Percentiles rank a stretch among this genome's conserved stretches.
Evolutionary conservation across 1,140 invertebrate species (phyloP).

Genomic region (Drosophila varians): DNA sequence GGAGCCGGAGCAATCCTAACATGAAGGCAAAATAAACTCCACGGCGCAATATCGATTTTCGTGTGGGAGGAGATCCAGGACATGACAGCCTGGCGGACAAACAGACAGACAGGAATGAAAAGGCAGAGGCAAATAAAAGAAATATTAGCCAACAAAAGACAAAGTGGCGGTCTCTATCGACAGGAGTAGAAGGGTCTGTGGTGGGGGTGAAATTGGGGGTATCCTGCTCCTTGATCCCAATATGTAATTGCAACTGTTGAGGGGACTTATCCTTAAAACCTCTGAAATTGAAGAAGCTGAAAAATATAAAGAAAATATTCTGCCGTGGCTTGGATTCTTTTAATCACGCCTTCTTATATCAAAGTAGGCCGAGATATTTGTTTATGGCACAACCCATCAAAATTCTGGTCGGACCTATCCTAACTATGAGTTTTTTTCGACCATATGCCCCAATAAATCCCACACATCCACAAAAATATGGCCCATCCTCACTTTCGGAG

Average conservation of each 20-base stretch:
- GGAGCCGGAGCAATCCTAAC: constrained; percentile 19
- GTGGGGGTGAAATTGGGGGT: background rate
- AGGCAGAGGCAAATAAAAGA: constrained; percentile 67
- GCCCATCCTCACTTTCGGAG: background rate
- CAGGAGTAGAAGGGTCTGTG: background rate
- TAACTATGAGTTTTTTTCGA: constrained; percentile 22
- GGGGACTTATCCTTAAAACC: background rate
- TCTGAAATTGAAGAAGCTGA: background rate
- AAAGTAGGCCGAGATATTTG: background rate
- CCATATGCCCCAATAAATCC: constrained; percentile 62
- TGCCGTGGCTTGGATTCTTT: background rate
- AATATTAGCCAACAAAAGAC: constrained; percentile 80
- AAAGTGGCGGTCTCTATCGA: constrained; percentile 59
- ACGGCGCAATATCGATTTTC: constrained; percentile 77
- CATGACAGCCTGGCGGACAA: constrained; percentile 33
- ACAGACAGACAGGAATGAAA: constrained; percentile 42
- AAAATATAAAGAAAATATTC: background rate
- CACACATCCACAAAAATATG: constrained; percentile 9
- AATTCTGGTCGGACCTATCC: constrained; percentile 43
- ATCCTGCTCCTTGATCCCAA: background rate
- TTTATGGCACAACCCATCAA: constrained; percentile 13
- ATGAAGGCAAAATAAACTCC: constrained; percentile 47
- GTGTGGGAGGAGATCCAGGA: constrained; percentile 48
- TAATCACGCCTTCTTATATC: too few relatives aligned
- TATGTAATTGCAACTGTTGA: constrained; percentile 6